A percentile compares a stretch with the other conserved stretches of the same genome.
Evolutionary conservation across 2,888 invertebrate species (phyloP).

Genomic region (Andrena camellia): DNA sequence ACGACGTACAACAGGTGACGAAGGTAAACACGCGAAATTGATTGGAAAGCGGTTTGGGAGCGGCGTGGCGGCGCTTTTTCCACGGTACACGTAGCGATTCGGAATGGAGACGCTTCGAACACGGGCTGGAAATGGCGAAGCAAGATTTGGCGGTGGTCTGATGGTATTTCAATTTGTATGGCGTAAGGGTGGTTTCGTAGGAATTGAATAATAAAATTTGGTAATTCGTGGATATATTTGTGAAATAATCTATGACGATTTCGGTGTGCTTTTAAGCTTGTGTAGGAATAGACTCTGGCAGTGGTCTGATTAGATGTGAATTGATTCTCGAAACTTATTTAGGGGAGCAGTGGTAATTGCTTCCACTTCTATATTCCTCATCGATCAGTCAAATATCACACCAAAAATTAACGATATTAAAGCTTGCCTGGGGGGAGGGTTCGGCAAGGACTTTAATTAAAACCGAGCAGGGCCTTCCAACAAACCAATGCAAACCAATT

Average conservation of each 20-base stretch:
- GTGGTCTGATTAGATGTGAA: too few relatives aligned
- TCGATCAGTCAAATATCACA: too few relatives aligned
- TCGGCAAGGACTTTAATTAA: conserved; percentile 25
- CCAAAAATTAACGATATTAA: neutral
- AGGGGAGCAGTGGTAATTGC: too few relatives aligned
- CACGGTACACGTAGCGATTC: conserved; percentile 10
- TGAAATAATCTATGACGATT: too few relatives aligned
- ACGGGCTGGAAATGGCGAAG: neutral
- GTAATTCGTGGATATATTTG: too few relatives aligned
- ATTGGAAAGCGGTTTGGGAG: conserved; percentile 18
- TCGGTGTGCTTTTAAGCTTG: too few relatives aligned
- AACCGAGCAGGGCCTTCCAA: neutral
- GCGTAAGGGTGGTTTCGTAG: too few relatives aligned
- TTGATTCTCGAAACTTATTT: too few relatives aligned
- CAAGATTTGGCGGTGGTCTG: neutral
- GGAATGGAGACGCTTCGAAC: neutral
- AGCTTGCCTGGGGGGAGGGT: neutral
- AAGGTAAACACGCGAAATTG: conserved; percentile 43
- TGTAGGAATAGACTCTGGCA: too few relatives aligned
- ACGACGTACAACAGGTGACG: conserved; percentile 59
- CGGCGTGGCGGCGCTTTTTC: neutral
- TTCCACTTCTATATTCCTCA: too few relatives aligned
- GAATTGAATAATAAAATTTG: too few relatives aligned
- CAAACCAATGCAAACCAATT: conserved; percentile 13
- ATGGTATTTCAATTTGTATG: too few relatives aligned